These are phyloP conservation scores for Cossypha dichroa DNA, from an alignment of 2,797 vertebrate species.

Conservation along the genomic window DNA sequence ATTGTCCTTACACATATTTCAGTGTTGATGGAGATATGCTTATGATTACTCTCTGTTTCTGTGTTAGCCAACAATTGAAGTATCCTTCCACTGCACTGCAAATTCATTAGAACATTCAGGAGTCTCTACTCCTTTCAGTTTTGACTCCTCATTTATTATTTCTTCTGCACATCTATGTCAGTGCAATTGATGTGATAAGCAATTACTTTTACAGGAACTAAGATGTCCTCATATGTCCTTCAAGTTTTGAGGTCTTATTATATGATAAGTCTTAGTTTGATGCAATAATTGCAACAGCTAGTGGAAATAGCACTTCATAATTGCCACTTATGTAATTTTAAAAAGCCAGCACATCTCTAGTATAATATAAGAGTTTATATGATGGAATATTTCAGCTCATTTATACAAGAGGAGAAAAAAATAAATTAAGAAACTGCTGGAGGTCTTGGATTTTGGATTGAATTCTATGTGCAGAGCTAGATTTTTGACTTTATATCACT, in stretches of 20 bases:
- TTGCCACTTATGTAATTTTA: neutral
- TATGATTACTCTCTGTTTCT: neutral
- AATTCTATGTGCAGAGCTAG: neutral
- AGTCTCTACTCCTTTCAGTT: neutral
- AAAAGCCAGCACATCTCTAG: neutral
- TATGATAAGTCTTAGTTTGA: constrained; percentile 21
- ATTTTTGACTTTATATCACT: neutral
- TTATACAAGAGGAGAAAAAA: neutral
- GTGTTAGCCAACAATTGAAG: neutral
- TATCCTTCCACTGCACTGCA: neutral
- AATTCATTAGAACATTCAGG: neutral
- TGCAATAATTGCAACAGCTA: neutral
- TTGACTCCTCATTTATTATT: neutral
- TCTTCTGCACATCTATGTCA: neutral
- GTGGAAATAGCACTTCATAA: neutral
- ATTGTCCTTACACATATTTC: constrained; percentile 61
- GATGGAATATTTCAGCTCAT: neutral
- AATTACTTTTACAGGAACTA: neutral
- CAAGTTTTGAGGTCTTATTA: constrained; percentile 36
- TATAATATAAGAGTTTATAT: neutral
- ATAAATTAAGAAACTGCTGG: neutral
- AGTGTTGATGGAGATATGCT: constrained; percentile 5
- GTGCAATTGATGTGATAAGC: neutral
- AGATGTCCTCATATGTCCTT: constrained; percentile 1
- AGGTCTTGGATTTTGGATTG: neutral